Conservation (phyloP, 2,113 vertebrate species). For the Patagioenas fasciata region DNA sequence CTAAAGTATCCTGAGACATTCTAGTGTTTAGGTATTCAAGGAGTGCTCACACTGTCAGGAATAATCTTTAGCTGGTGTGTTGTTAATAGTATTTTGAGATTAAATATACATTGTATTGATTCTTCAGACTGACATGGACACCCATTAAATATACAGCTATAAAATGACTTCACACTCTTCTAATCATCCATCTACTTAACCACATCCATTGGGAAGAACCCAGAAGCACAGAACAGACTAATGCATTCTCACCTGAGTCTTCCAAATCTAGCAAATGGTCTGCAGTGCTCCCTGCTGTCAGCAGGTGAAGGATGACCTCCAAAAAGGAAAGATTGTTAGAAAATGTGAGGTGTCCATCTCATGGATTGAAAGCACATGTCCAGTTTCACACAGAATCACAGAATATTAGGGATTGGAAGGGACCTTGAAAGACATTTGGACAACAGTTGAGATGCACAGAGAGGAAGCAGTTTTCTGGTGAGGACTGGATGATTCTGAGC, state of each 20-base stretch:
- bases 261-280: neutral
- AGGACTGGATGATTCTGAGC: neutral
- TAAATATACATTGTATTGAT: neutral
- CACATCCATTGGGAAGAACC: neutral
- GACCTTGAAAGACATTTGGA: neutral
- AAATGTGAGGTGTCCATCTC: neutral
- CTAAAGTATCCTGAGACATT: neutral
- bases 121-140: neutral
- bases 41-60: neutral
- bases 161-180: neutral
- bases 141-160: neutral
- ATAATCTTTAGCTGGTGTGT: neutral
- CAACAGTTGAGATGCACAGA: neutral
- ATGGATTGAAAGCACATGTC: rapidly evolving
- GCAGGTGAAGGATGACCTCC: neutral
- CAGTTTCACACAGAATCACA: neutral
- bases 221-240: neutral
- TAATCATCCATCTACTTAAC: neutral
- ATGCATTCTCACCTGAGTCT: neutral
- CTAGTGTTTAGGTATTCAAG: neutral
- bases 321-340: neutral
- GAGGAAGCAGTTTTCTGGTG: neutral
- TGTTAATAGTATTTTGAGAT: neutral
- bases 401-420: too few relatives aligned
- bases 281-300: neutral